phyloP scores from a whole-genome alignment of 2,888 invertebrate genomes.

The Drosophila longiperda region DNA sequence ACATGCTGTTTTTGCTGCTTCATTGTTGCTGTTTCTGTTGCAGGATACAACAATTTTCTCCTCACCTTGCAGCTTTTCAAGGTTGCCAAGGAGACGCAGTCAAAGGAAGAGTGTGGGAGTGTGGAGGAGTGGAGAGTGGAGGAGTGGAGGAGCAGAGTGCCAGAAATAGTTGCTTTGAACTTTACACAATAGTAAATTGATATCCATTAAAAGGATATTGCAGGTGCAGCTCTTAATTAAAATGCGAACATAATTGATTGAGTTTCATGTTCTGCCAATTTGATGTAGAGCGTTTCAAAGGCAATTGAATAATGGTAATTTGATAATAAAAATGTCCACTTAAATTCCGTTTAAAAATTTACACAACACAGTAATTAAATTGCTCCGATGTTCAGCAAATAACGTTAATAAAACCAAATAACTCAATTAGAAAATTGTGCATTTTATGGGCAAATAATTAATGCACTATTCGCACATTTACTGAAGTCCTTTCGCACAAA shows the following conservation, averaged over 20 bases:
- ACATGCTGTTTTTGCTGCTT: conserved; percentile 1
- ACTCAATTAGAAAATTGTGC: neutral
- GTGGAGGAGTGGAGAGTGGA: too few relatives aligned
- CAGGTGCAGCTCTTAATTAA: conserved; percentile 28
- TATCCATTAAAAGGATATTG: neutral
- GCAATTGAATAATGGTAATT: conserved; percentile 1
- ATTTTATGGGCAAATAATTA: neutral
- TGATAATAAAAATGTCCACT: neutral
- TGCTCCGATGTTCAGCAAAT: neutral
- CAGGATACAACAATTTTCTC: neutral
- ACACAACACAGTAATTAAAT: neutral
- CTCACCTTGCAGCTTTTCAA: too few relatives aligned
- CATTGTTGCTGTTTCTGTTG: neutral
- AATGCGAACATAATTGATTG: conserved; percentile 35
- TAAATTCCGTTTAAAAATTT: neutral
- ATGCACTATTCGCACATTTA: neutral
- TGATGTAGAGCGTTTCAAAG: neutral
- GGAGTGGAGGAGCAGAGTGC: conserved; percentile 6
- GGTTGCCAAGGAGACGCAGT: too few relatives aligned
- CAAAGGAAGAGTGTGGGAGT: too few relatives aligned
- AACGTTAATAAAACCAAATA: neutral
- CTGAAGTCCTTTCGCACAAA: neutral
- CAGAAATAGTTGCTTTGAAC: conserved; percentile 20
- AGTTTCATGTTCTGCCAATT: conserved; percentile 22
- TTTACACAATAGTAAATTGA: conserved; percentile 16